phyloP scores from a whole-genome alignment of 2,113 vertebrate genomes.

The Petaurus breviceps region DNA sequence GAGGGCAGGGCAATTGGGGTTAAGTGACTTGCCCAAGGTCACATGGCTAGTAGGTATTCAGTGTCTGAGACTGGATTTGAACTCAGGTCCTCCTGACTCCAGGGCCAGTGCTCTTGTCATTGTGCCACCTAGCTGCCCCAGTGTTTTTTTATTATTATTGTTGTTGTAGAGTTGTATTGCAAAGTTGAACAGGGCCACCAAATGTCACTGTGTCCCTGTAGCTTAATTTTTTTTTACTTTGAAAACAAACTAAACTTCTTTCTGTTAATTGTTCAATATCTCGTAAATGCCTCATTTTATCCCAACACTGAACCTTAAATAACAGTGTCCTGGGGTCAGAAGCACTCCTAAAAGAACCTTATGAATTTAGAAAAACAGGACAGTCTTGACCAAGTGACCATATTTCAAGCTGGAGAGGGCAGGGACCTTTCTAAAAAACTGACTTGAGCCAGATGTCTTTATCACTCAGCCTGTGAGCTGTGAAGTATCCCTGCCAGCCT shows the following conservation, averaged over 20 bases:
- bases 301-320: not conserved
- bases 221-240: not conserved
- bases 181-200: not conserved
- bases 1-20: too few relatives aligned
- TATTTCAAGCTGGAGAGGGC: too few relatives aligned
- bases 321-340: not conserved
- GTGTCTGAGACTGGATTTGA: too few relatives aligned
- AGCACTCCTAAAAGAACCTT: not conserved
- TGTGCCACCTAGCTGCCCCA: too few relatives aligned
- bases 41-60: too few relatives aligned
- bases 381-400: not conserved
- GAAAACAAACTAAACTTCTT: not conserved
- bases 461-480: not conserved
- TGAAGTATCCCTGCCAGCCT: not conserved
- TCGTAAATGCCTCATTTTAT: not conserved
- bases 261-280: not conserved
- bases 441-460: not conserved
- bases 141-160: not conserved
- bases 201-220: not conserved
- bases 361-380: not conserved
- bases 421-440: not conserved
- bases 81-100: too few relatives aligned
- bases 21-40: too few relatives aligned
- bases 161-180: too few relatives aligned
- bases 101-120: too few relatives aligned